These are phyloP conservation scores for Diaperis boleti DNA, from an alignment of 2,888 invertebrate species.

Conservation along the genomic window DNA sequence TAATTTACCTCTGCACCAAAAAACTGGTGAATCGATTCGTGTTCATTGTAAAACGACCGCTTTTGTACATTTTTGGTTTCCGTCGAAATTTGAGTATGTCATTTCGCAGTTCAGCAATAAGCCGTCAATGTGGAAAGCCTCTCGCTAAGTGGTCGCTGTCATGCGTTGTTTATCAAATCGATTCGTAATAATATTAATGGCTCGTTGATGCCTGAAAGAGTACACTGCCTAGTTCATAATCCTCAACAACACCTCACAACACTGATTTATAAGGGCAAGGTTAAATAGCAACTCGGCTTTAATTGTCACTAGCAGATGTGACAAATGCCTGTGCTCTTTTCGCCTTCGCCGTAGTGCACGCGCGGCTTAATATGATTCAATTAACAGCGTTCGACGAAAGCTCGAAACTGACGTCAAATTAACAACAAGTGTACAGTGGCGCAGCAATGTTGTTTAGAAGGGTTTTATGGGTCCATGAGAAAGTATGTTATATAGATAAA, in stretches of 20 bases:
- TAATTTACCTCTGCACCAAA: too few species aligned
- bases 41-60: too few species aligned
- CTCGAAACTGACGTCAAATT: constrained; percentile 38
- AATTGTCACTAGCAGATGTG: constrained; percentile 45
- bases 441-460: too few species aligned
- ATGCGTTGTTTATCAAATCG: not conserved
- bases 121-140: not conserved
- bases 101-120: not conserved
- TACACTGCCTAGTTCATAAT: constrained; percentile 42
- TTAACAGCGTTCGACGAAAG: constrained; percentile 43
- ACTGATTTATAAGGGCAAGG: constrained; percentile 45
- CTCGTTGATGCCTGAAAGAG: constrained; percentile 26
- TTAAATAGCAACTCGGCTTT: constrained; percentile 45
- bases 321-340: constrained; percentile 44
- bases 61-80: too few species aligned
- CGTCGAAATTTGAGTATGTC: not conserved
- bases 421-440: too few species aligned
- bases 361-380: constrained; percentile 45
- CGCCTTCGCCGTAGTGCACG: constrained; percentile 41
- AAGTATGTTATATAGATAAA: too few species aligned
- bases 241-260: constrained; percentile 40
- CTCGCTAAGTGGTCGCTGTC: constrained; percentile 1
- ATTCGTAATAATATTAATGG: constrained; percentile 1
- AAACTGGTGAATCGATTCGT: too few species aligned
- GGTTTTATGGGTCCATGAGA: too few species aligned